Evolutionary conservation across 2,888 invertebrate species (phyloP).

Genomic region (Parnassius orleans): DNA sequence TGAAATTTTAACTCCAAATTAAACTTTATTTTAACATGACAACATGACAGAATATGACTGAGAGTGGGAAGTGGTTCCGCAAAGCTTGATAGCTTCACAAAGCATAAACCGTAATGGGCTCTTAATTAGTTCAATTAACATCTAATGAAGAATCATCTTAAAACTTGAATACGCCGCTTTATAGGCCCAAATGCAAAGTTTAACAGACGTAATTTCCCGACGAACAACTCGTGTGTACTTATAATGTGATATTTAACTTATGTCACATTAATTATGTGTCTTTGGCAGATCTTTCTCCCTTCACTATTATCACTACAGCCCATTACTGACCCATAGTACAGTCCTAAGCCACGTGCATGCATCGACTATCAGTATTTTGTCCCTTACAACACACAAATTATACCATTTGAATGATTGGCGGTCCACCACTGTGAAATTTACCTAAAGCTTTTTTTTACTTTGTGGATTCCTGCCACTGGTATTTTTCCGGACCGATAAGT

Average conservation of each 20-base stretch:
- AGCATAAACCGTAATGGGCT: slow-evolving; percentile 5
- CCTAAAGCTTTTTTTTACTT: no score
- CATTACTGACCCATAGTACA: no score
- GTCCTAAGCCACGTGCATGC: no score
- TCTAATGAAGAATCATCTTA: slow-evolving; percentile 10
- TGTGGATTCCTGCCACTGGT: no score
- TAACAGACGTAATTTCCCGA: background rate
- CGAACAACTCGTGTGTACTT: background rate
- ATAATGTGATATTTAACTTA: background rate
- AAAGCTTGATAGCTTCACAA: slow-evolving; percentile 7
- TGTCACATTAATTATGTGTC: background rate
- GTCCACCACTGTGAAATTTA: no score
- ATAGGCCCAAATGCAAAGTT: slow-evolving; percentile 6
- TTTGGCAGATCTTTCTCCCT: background rate
- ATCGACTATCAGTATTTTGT: no score
- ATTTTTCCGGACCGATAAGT: no score
- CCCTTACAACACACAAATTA: no score
- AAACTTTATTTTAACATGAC: background rate
- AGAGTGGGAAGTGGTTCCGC: background rate
- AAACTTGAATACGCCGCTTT: background rate
- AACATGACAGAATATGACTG: background rate
- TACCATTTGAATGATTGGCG: no score
- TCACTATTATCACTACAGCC: background rate
- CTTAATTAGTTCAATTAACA: slow-evolving; percentile 20
- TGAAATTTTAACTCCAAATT: no score